These are phyloP conservation scores for Drosophila nigrodunni DNA, from an alignment of 1,140 invertebrate genomes.

Conservation along the genomic window DNA sequence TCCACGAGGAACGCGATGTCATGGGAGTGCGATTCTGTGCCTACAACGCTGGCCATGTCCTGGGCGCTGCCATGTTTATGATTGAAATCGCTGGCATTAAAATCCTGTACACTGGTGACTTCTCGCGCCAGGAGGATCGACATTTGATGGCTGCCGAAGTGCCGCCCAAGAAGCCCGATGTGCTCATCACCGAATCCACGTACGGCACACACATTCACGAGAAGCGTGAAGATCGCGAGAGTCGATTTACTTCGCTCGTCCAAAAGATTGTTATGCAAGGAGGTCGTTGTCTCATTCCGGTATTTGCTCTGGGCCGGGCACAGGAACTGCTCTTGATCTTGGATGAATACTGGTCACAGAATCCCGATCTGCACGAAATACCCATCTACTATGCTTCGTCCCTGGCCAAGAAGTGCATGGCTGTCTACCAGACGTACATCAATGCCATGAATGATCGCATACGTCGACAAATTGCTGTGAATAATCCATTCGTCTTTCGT, in stretches of 20 bases:
- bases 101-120: slow-evolving; percentile 99
- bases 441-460: slow-evolving; percentile 99
- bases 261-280: slow-evolving; percentile 98
- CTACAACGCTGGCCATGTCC: slow-evolving; percentile 99
- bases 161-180: slow-evolving; percentile 97
- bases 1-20: slow-evolving; percentile 99
- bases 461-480: slow-evolving; percentile 97
- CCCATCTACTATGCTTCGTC: slow-evolving; percentile 99
- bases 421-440: slow-evolving; percentile 99
- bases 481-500: slow-evolving; percentile 99
- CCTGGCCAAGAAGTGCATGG: slow-evolving; percentile 99
- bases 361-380: slow-evolving; percentile 99
- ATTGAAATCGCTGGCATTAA: slow-evolving; percentile 99
- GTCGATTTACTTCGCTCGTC: slow-evolving; percentile 96
- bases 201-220: slow-evolving; percentile 99
- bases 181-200: slow-evolving; percentile 99
- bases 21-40: slow-evolving; percentile 99
- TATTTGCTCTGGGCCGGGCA: slow-evolving; percentile 98
- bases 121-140: slow-evolving; percentile 98
- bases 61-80: slow-evolving; percentile 99
- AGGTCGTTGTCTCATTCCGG: slow-evolving; percentile 98
- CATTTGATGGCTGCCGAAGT: slow-evolving; percentile 99
- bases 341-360: slow-evolving; percentile 99
- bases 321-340: slow-evolving; percentile 98
- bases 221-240: slow-evolving; percentile 97